Evolutionary conservation across 2,113 vertebrate species (phyloP), one percentile per base, ranked within the genome.

Genomic region (Athene cunicularia): DNA sequence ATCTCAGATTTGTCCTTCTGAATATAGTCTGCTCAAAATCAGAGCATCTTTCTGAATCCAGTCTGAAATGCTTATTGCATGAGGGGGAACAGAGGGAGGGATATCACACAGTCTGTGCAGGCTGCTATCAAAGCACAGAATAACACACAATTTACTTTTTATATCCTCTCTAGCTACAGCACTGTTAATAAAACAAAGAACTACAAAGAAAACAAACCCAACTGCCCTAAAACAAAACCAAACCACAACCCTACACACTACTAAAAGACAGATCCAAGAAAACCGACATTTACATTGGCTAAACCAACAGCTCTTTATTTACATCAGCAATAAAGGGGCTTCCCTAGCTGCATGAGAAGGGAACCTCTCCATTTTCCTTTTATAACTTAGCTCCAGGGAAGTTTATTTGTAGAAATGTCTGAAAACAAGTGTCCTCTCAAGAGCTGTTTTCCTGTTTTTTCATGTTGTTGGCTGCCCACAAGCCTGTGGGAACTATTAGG

Each of bases 351-450:
- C 39, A 39, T 7, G 49, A 85, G 74, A 90, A 85, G 74, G 74
- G 45, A 91, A 53, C 15, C 45, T 70, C 75, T 90, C 45, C 11
- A 21, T 80, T 90, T 93, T 62, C 66, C 60, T 85, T 81, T 66
- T 55, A 35, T 32, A 88, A 86, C 55, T 93, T 73, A 82, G 58
- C 80, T 93, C 86, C 28, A 30, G 80, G 70, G 83, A 87, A 83
- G 82, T 90, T 95, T 92, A 94, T 89, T 43, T 85, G 68, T 88
- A 93, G 91, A 76, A 93, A 92, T 58, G 56, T 73, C 80, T 91
- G 62, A 92, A 93, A 96, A 93, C 55, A 86, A 94, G 73, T 66
- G 50, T 73, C 53, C 96, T 73, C 92, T 82, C 0, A 2, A 93
- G 90, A 92, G 58, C 73, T 70, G 53, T 89, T 73, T 95, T 87